These are phyloP conservation scores for Dryomyza anilis DNA, from an alignment of 2,888 invertebrate genomes.

Conservation along the genomic window DNA sequence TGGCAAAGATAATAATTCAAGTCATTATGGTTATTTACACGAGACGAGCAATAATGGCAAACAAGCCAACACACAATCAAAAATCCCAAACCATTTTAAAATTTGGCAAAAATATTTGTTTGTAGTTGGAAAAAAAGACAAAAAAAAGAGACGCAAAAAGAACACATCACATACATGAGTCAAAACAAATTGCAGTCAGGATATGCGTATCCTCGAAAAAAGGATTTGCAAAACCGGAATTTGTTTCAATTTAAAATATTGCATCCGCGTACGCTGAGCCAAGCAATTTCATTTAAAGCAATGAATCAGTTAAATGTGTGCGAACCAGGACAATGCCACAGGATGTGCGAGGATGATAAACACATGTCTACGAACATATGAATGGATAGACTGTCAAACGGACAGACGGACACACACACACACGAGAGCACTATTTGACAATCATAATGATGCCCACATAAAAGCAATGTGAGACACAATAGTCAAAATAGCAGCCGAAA, in stretches of 20 bases:
- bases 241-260: conserved; percentile 38
- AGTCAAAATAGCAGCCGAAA: neutral
- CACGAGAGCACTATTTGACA: neutral
- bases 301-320: conserved; percentile 34
- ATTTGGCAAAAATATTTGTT: too few species aligned
- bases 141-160: too few species aligned
- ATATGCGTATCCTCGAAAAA: too few species aligned
- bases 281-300: conserved; percentile 30
- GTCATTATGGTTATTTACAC: too few species aligned
- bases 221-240: conserved; percentile 28
- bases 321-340: conserved; percentile 18
- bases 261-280: conserved; percentile 33
- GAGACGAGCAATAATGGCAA: too few species aligned
- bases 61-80: too few species aligned
- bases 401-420: neutral
- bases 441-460: conserved; percentile 20
- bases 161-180: too few species aligned
- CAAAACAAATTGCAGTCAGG: too few species aligned
- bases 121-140: too few species aligned
- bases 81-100: too few species aligned
- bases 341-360: neutral
- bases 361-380: neutral
- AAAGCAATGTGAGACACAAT: neutral
- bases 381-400: conserved; percentile 4
- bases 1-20: too few species aligned